Conservation (phyloP, 1,140 invertebrate species). For the Armadillidium nasatum region DNA sequence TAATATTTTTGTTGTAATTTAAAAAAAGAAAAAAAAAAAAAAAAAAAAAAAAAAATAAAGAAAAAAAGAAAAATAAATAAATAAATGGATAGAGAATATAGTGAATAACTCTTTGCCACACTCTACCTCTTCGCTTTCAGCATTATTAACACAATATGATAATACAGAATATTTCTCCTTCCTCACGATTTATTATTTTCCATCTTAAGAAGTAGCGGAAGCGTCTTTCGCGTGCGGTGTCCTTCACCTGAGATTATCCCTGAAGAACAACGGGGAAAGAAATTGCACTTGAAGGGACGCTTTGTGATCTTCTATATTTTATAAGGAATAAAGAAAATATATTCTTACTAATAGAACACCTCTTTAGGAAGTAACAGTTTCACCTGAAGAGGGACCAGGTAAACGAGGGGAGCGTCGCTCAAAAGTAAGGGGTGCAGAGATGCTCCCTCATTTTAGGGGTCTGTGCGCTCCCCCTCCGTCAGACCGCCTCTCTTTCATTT, state of each 20-base stretch:
- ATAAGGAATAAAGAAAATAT: background rate
- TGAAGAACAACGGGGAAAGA: background rate
- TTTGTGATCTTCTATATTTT: background rate
- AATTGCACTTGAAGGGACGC: background rate
- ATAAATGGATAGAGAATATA: no score
- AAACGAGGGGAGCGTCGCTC: background rate
- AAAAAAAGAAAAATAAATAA: no score
- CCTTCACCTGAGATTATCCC: background rate
- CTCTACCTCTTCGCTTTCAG: background rate
- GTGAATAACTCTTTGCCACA: no score
- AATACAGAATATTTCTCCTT: background rate
- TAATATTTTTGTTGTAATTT: no score
- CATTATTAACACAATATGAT: background rate
- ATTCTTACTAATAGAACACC: conserved; percentile 4
- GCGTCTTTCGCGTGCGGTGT: background rate
- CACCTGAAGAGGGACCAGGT: conserved; percentile 2
- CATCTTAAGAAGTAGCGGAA: background rate
- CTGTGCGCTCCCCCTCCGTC: background rate
- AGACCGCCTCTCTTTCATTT: background rate
- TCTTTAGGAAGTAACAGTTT: conserved; percentile 1
- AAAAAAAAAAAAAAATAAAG: no score
- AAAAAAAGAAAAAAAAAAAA: no score
- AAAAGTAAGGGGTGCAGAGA: background rate
- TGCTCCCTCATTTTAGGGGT: background rate
- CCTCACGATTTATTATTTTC: background rate